Percentiles rank a stretch among this genome's conserved stretches.
Evolutionary conservation across 1,140 invertebrate species (phyloP).

Genomic region (Theocolax elegans): DNA sequence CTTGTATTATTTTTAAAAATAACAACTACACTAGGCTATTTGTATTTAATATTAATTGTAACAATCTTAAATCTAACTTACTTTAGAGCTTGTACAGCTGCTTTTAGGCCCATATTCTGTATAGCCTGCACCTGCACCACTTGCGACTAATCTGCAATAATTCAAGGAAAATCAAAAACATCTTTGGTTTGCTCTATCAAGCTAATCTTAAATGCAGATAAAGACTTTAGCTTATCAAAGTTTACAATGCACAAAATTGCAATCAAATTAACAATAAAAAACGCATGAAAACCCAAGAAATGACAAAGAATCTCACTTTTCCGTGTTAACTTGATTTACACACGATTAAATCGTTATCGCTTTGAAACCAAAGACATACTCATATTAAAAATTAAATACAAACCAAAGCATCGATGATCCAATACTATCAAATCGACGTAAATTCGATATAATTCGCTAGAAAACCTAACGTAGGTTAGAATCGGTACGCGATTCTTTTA

Average conservation of each 20-base stretch:
- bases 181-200: not conserved
- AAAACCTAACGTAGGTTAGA: constrained; percentile 28
- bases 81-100: constrained; percentile 78
- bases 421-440: not conserved
- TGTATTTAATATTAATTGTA: no score
- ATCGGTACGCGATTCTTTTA: not conserved
- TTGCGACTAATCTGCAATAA: constrained; percentile 38
- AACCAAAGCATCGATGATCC: not conserved
- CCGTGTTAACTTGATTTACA: not conserved
- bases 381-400: not conserved
- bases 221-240: not conserved
- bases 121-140: constrained; percentile 42
- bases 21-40: no score
- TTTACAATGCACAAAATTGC: constrained; percentile 6
- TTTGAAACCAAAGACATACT: not conserved
- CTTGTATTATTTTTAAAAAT: no score
- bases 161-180: not conserved
- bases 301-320: not conserved
- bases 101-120: constrained; percentile 75
- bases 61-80: constrained; percentile 53
- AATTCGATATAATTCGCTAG: not conserved
- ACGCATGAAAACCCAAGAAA: not conserved
- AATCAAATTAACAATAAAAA: constrained; percentile 6
- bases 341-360: not conserved
- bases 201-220: not conserved